Evolutionary conservation across 2,113 vertebrate species (phyloP), one percentile per base, ranked within the genome.

Genomic region (Coturnix japonica): DNA sequence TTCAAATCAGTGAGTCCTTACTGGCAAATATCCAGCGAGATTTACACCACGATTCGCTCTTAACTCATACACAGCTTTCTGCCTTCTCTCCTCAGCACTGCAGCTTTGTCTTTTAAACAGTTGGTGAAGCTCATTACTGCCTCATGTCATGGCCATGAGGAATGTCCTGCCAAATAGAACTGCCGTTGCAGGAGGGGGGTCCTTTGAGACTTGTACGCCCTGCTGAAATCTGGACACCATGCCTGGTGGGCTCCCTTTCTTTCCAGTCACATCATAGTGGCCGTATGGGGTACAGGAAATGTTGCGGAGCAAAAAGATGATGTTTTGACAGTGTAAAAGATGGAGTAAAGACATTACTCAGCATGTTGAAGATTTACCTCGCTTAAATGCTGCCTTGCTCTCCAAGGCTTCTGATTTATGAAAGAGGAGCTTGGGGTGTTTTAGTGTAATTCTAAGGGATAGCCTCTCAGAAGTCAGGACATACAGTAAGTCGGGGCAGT

Each of bases 261-360:
- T 44, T 56, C 57, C 83, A 59, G 81, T 21, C 83, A 19, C 74
- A 22, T 46, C 0, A 0, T 43, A 69, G 73, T 43, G 79, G 43
- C 64, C 72, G 54, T 22, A 9, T 0, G 1, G 65, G 81, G 71
- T 81, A 30, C 1, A 0, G 74, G 85, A 79, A 81, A 33, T 44
- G 57, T 35, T 23, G 16, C 37, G 13, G 8, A 79, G 41, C n/a
- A 63, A 75, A 86, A 94, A 49, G 63, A 44, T 86, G 26, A 46
- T 90, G n/a, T 90, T 95, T 86, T 89, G 89, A 70, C 70, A 86
- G 41, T 81, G 66, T 15, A 28, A 37, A 78, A 84, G 77, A 79
- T 65, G 37, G 51, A 83, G 72, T 46, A 85, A 91, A 91, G 65
- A 33, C 77, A 63, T 91, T 91, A 33, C 66, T 88, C 70, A 89